These are phyloP conservation scores for Ramphastos sulfuratus DNA, from an alignment of 2,113 vertebrate species.

Conservation along the genomic window DNA sequence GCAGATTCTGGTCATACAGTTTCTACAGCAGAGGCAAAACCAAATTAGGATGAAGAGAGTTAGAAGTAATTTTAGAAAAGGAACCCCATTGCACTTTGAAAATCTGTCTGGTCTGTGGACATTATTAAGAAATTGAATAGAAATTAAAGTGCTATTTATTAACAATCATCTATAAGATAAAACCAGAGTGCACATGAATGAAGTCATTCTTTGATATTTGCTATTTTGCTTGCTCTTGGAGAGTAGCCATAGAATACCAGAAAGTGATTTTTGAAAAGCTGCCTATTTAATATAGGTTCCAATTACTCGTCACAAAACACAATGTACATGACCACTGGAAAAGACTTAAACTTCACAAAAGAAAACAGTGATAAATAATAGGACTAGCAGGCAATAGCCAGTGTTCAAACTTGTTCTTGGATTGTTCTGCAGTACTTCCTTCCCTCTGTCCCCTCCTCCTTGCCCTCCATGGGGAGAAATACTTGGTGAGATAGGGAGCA, in stretches of 20 bases:
- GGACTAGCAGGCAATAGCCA: not conserved
- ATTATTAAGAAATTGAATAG: not conserved
- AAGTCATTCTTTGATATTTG: not conserved
- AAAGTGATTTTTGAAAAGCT: not conserved
- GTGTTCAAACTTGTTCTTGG: conserved; percentile 39
- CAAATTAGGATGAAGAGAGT: not conserved
- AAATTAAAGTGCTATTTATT: not conserved
- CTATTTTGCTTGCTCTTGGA: not conserved
- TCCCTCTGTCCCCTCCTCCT: not conserved
- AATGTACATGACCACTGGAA: not conserved
- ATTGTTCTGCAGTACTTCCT: conserved; percentile 45
- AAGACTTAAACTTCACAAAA: conserved; percentile 1
- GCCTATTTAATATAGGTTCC: not conserved
- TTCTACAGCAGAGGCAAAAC: not conserved
- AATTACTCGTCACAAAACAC: not conserved
- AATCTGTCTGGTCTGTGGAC: not conserved
- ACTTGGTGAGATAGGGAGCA: not conserved
- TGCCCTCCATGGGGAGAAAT: not conserved
- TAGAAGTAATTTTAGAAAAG: not conserved
- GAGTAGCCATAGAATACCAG: not conserved
- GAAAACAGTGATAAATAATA: conserved; percentile 17
- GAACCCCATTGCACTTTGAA: not conserved
- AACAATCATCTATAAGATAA: not conserved
- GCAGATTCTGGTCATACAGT: not conserved
- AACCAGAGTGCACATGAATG: not conserved